Evolutionary conservation across 2,888 invertebrate species (phyloP).

Genomic region (Scaptomyza flava): DNA sequence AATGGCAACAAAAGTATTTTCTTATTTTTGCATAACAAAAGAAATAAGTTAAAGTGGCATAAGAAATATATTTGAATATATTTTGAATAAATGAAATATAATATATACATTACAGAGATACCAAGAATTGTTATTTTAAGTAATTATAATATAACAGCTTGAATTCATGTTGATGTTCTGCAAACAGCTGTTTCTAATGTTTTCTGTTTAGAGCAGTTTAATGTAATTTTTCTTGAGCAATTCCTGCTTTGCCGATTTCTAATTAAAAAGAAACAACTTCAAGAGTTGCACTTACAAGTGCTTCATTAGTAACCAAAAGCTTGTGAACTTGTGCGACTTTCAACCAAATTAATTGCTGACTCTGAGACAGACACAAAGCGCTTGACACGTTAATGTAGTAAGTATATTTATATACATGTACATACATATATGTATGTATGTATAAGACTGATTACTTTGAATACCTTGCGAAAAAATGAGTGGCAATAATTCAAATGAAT

Average conservation of each 20-base stretch:
- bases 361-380: constrained; percentile 24
- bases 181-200: neutral
- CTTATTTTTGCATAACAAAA: neutral
- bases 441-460: constrained; percentile 54
- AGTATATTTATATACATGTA: too few relatives aligned
- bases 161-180: neutral
- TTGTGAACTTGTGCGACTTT: constrained; percentile 45
- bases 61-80: neutral
- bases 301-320: constrained; percentile 46
- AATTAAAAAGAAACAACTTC: constrained; percentile 63
- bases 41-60: neutral
- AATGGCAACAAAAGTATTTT: neutral
- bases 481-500: constrained; percentile 60
- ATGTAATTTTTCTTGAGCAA: constrained; percentile 31
- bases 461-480: constrained; percentile 23
- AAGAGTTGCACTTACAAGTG: constrained; percentile 14
- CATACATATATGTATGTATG: constrained; percentile 18
- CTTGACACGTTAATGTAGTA: constrained; percentile 60
- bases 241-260: constrained; percentile 39
- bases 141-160: too few relatives aligned
- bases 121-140: too few relatives aligned
- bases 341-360: constrained; percentile 71
- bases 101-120: too few relatives aligned
- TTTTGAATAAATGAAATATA: too few relatives aligned
- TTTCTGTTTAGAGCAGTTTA: constrained; percentile 30